Percentiles rank a stretch among this genome's conserved stretches.
Evolutionary conservation across 1,140 invertebrate species (phyloP).

Genomic region (Oncopodura yosiiana): DNA sequence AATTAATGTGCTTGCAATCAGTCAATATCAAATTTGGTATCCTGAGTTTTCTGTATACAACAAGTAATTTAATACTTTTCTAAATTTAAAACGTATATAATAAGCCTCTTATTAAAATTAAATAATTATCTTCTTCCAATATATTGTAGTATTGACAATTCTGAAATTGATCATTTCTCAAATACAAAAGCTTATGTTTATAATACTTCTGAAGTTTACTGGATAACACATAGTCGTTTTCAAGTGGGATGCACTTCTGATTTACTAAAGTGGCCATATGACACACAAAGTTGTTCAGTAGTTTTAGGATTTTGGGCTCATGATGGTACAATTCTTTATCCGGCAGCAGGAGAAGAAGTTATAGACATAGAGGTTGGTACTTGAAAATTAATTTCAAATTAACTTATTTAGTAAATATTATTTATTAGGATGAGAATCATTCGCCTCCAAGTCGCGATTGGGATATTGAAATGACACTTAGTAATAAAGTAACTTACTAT

Average conservation of each 20-base stretch:
- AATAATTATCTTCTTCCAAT: too few species aligned
- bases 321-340: slow-evolving; percentile 25
- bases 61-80: too few species aligned
- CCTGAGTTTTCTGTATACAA: slow-evolving; percentile 44
- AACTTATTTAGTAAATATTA: neutral
- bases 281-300: slow-evolving; percentile 32
- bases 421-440: slow-evolving; percentile 10
- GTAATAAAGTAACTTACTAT: neutral
- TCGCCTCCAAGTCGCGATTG: slow-evolving; percentile 27
- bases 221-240: too few species aligned
- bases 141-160: too few species aligned
- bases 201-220: too few species aligned
- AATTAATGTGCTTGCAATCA: slow-evolving; percentile 39
- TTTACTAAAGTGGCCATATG: slow-evolving; percentile 33
- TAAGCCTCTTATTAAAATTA: too few species aligned
- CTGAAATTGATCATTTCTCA: slow-evolving; percentile 34
- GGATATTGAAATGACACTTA: slow-evolving; percentile 10
- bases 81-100: too few species aligned
- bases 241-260: slow-evolving; percentile 28
- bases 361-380: neutral
- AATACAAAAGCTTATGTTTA: too few species aligned
- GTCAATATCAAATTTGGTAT: slow-evolving; percentile 40
- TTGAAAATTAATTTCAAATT: neutral
- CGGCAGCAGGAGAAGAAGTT: too few species aligned
- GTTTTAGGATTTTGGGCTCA: slow-evolving; percentile 35